A percentile compares a stretch with the other conserved stretches of the same genome.
Evolutionary conservation across 1,140 invertebrate genomes (phyloP).

Genomic region (Helicorthomorpha holstii): DNA sequence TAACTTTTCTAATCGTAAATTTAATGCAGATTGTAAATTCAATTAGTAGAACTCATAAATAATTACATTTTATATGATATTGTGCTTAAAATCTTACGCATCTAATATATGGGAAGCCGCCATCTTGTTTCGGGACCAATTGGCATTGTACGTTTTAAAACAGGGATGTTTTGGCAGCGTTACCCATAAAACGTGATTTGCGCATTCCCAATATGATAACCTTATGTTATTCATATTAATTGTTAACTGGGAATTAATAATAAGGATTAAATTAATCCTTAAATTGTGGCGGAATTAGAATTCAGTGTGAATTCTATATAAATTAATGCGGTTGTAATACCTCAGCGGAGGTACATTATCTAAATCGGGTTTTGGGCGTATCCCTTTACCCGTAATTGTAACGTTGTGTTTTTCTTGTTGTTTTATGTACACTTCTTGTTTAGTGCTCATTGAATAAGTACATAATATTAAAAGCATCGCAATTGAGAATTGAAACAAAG

Average conservation of each 20-base stretch:
- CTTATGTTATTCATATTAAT: not conserved
- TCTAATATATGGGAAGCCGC: not conserved
- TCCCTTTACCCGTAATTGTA: not conserved
- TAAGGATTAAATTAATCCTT: not conserved
- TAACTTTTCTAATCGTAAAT: not conserved
- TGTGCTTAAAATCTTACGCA: not conserved
- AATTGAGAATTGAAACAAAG: not conserved
- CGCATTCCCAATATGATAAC: not conserved
- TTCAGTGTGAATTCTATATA: not conserved
- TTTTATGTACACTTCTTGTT: not conserved
- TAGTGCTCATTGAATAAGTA: not conserved
- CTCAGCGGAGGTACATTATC: not conserved
- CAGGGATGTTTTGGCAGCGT: not conserved
- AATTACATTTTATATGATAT: not conserved
- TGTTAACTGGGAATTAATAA: not conserved
- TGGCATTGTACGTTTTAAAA: not conserved
- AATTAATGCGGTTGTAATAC: not conserved
- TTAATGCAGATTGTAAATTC: not conserved
- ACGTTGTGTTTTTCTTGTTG: not conserved
- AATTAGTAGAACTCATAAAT: not conserved
- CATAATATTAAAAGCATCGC: not conserved
- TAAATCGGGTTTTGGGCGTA: not conserved
- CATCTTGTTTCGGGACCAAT: not conserved
- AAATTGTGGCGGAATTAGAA: not conserved
- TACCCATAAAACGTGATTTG: not conserved